These are phyloP conservation scores for Antedon bifida DNA, from an alignment of 35 echinoderm and acorn worm species.

Conservation along the genomic window DNA sequence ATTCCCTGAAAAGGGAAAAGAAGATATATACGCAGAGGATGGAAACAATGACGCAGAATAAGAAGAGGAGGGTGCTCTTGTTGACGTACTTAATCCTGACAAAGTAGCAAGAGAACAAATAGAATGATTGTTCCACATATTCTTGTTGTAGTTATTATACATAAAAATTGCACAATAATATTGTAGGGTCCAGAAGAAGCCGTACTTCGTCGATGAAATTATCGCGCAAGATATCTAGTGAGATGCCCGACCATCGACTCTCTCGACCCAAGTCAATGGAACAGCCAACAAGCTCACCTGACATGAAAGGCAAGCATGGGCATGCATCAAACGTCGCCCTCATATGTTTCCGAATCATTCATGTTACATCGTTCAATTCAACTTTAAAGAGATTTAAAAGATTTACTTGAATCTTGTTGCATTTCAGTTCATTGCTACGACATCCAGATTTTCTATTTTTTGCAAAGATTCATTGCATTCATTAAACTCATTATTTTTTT, in stretches of 20 bases:
- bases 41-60: slow-evolving; percentile 71
- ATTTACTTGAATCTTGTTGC: no score
- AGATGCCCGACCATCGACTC: not conserved
- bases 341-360: no score
- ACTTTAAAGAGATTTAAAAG: no score
- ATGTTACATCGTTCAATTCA: no score
- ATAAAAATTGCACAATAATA: no score
- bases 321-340: not conserved
- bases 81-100: slow-evolving; percentile 97
- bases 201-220: not conserved
- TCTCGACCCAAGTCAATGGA: not conserved
- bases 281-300: not conserved
- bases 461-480: not conserved
- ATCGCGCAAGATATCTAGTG: not conserved
- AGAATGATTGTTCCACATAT: slow-evolving; percentile 81
- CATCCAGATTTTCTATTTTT: no score
- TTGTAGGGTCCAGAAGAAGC: not conserved
- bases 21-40: slow-evolving; percentile 85
- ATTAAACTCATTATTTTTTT: not conserved
- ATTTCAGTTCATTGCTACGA: no score
- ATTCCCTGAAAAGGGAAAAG: no score
- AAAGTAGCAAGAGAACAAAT: slow-evolving; percentile 47
- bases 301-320: not conserved
- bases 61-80: slow-evolving; percentile 86
- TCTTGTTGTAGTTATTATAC: no score